A percentile compares a stretch with the other conserved stretches of the same genome.
These are phyloP conservation scores for Urechis unicinctus DNA, from an alignment of 2,888 invertebrate genomes.

Conservation along the genomic window DNA sequence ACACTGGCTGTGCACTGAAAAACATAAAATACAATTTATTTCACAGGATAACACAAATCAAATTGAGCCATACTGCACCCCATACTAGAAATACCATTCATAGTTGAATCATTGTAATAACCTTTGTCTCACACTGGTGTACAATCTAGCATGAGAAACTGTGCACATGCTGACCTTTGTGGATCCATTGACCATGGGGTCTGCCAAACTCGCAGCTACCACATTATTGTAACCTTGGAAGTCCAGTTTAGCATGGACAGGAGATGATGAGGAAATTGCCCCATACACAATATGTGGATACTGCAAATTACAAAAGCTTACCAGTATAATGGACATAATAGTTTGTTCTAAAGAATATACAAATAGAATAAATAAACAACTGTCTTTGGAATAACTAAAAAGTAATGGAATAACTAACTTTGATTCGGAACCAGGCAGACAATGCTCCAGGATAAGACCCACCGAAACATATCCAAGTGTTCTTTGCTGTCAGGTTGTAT, in stretches of 20 bases:
- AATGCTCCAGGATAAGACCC: conserved; percentile 32
- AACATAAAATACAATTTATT: neutral
- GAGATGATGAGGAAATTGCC: conserved; percentile 31
- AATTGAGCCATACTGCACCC: no score
- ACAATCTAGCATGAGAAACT: neutral
- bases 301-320: conserved; percentile 14
- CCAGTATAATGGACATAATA: no score
- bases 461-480: conserved; percentile 31
- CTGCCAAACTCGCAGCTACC: conserved; percentile 26
- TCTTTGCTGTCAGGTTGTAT: conserved; percentile 18
- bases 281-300: conserved; percentile 31
- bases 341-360: no score
- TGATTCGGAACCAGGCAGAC: conserved; percentile 33
- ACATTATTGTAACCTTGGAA: conserved; percentile 32
- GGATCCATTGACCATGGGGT: conserved; percentile 28
- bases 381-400: neutral
- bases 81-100: no score
- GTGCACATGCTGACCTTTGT: conserved; percentile 8
- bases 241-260: conserved; percentile 28
- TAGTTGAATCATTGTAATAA: neutral
- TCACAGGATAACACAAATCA: no score
- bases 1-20: conserved; percentile 26
- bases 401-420: conserved; percentile 17
- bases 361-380: neutral
- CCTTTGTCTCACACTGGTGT: neutral